Evolutionary conservation across 2,888 invertebrate genomes (phyloP).

Genomic region (Chouioia cunea): DNA sequence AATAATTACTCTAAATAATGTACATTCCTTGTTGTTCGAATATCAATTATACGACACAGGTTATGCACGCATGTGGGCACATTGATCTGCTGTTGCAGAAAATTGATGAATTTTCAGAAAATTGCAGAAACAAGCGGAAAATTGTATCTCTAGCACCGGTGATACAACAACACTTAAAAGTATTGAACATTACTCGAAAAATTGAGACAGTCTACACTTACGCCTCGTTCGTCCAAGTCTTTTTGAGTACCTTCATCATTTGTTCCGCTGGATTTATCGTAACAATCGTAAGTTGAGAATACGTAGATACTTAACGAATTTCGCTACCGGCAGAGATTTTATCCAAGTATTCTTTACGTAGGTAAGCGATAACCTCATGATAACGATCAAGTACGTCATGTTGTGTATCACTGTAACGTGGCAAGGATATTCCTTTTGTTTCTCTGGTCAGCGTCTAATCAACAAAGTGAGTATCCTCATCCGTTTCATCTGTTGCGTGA

Average conservation of each 20-base stretch:
- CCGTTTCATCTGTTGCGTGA: background rate
- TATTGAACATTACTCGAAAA: conserved; percentile 20
- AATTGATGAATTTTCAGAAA: conserved; percentile 12
- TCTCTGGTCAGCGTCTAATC: conserved; percentile 33
- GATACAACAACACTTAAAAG: conserved; percentile 8
- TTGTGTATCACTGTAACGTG: conserved; percentile 1
- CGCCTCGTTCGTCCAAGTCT: conserved; percentile 19
- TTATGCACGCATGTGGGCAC: conserved; percentile 13
- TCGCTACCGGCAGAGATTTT: conserved; percentile 5
- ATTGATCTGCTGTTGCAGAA: background rate
- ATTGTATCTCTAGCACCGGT: background rate
- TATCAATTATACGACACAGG: no score
- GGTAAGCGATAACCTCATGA: background rate
- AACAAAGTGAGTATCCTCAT: conserved; percentile 10
- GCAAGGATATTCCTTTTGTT: conserved; percentile 30
- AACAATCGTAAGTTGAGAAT: conserved; percentile 7
- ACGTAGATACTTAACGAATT: conserved; percentile 42
- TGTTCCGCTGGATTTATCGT: conserved; percentile 24
- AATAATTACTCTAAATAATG: no score
- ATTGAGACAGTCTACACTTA: conserved; percentile 22
- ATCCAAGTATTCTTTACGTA: background rate
- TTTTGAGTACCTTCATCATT: conserved; percentile 20
- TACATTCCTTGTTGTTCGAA: no score
- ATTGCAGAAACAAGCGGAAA: background rate
- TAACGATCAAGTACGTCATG: conserved; percentile 3